Conservation (phyloP, 2,888 invertebrate species). For the Gisinianus flammeolus region DNA sequence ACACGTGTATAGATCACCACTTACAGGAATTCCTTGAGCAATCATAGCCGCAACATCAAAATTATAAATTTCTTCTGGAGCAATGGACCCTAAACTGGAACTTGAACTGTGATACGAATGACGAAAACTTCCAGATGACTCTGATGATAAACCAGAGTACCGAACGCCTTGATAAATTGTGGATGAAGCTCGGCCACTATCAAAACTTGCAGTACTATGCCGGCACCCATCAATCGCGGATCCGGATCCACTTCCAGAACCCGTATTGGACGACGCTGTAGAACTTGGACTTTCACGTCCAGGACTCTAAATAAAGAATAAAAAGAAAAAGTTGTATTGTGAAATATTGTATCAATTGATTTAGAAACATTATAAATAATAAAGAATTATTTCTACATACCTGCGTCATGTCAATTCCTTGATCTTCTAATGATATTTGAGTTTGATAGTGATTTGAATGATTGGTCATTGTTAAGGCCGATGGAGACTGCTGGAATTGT, state of each 20-base stretch:
- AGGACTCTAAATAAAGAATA: constrained; percentile 71
- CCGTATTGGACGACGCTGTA: constrained; percentile 73
- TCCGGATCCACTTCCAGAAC: constrained; percentile 72
- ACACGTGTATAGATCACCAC: too few species aligned
- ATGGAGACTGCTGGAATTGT: constrained; percentile 20
- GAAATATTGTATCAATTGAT: too few species aligned
- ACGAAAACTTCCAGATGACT: constrained; percentile 67
- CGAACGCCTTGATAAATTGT: constrained; percentile 61
- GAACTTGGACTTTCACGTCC: constrained; percentile 88
- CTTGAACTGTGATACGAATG: constrained; percentile 64
- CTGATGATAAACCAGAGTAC: constrained; percentile 59
- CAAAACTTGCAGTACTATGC: constrained; percentile 86
- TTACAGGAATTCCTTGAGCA: constrained; percentile 73
- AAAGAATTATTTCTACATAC: constrained; percentile 61
- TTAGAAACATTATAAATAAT: not conserved
- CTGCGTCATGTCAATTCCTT: constrained; percentile 87
- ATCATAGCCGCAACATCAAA: constrained; percentile 63
- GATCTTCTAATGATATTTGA: constrained; percentile 82
- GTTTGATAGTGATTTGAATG: constrained; percentile 70
- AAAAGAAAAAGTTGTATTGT: not conserved
- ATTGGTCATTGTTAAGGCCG: not conserved
- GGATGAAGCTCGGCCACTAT: constrained; percentile 89
- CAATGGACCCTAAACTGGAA: constrained; percentile 64
- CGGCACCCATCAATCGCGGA: constrained; percentile 68
- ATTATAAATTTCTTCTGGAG: constrained; percentile 69